A percentile compares a stretch with the other conserved stretches of the same genome.
Evolutionary conservation across 2,888 invertebrate genomes (phyloP).

Genomic region (Drosophila kanekoi): DNA sequence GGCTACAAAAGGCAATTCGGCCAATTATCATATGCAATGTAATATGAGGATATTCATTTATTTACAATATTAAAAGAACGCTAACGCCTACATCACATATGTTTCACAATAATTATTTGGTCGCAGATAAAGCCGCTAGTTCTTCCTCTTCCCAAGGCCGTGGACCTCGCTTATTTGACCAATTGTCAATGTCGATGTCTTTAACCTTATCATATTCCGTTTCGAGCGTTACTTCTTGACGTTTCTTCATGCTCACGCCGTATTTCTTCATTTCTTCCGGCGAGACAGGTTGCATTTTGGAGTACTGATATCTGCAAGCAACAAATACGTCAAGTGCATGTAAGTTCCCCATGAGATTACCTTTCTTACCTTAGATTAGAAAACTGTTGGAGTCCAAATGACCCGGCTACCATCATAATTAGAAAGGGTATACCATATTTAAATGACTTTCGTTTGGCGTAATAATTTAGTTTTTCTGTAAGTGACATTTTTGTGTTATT

Average conservation of each 20-base stretch:
- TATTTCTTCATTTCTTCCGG: slow-evolving; percentile 89
- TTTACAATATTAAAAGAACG: slow-evolving; percentile 34
- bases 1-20: slow-evolving; percentile 12
- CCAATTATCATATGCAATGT: slow-evolving; percentile 5
- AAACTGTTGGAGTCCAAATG: slow-evolving; percentile 91
- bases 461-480: slow-evolving; percentile 64
- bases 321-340: slow-evolving; percentile 6
- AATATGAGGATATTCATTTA: slow-evolving; percentile 29
- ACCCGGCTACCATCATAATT: slow-evolving; percentile 90
- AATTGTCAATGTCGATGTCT: slow-evolving; percentile 91
- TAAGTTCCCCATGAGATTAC: background rate
- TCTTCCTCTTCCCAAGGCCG: slow-evolving; percentile 92
- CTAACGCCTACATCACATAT: slow-evolving; percentile 19
- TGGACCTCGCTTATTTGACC: slow-evolving; percentile 94
- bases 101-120: slow-evolving; percentile 40
- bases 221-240: slow-evolving; percentile 90
- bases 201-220: slow-evolving; percentile 90
- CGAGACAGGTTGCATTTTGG: slow-evolving; percentile 87
- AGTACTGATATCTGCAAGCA: slow-evolving; percentile 87
- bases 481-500: slow-evolving; percentile 72
- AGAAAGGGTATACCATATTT: slow-evolving; percentile 91
- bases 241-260: slow-evolving; percentile 89
- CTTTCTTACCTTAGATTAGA: slow-evolving; percentile 88
- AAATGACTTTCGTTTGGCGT: slow-evolving; percentile 82
- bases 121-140: background rate